Percentiles rank a stretch among this genome's conserved stretches.
phyloP scores from a whole-genome alignment of 2,797 vertebrate genomes.

The Chlorospingus flavigularis region DNA sequence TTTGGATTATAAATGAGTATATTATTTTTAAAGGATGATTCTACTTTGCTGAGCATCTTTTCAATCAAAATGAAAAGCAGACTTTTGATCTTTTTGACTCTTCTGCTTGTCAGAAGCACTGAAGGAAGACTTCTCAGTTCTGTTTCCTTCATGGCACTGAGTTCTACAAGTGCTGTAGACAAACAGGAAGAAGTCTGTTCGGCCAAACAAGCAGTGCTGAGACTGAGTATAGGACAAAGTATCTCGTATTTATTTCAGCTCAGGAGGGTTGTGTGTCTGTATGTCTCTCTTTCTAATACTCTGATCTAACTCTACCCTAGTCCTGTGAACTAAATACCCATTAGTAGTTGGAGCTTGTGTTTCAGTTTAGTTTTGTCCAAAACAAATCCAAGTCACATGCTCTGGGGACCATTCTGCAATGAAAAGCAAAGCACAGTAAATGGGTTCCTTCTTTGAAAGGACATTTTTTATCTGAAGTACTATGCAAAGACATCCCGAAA shows the following conservation, averaged over 20 bases:
- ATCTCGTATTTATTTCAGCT: background rate
- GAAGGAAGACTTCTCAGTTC: background rate
- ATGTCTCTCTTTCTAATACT: background rate
- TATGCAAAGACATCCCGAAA: background rate
- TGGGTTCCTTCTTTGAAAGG: background rate
- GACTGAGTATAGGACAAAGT: background rate
- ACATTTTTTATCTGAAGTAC: background rate
- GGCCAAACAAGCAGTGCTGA: background rate
- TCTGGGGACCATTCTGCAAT: background rate
- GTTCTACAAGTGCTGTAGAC: background rate
- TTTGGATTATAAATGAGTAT: background rate
- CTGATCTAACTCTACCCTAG: background rate
- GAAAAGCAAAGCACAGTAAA: background rate
- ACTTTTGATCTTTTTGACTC: background rate
- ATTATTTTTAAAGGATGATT: background rate
- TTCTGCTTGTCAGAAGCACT: background rate
- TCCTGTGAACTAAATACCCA: background rate
- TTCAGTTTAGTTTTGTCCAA: background rate
- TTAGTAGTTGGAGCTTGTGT: background rate
- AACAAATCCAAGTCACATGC: background rate
- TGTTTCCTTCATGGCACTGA: background rate
- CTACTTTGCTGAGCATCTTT: background rate
- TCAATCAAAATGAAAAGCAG: background rate
- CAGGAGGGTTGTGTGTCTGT: rapidly evolving
- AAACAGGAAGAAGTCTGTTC: background rate